Base-by-base conservation (phyloP, 1,140 invertebrate species). In the Drosophila seguyi region DNA sequence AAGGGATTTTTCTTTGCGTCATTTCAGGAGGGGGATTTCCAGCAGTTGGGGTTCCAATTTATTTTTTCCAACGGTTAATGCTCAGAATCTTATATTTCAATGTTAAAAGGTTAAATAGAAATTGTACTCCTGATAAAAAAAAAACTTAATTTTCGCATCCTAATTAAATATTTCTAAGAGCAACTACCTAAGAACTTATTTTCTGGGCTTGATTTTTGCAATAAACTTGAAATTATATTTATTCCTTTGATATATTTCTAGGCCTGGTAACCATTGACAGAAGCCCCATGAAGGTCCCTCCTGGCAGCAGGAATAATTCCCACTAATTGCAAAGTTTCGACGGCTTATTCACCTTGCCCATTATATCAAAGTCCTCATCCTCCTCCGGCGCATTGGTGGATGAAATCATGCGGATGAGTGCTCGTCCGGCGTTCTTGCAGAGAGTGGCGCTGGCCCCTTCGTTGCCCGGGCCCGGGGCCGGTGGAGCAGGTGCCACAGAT, bases 351-450 rank as follows among this genome's bases (percentile, higher is more conserved):
- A 92, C 91, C 90, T 92, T 92, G 71, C 90, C 91, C 90, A 92
- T 83, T 38, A 92, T 80, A 72, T 92, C 91, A 59, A 86, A 92
- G 39, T 88, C 87, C 73, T 91, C 87, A 4, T 88, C 90, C 29
- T 85, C 91, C n/a, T 82, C 81, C 27, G 74, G 79, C 10, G 45
- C 61, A 10, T 75, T 75, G 16, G 66, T 78, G 6, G 85, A 75
- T 42, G 90, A 91, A 50, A 92, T 87, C 90, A 92, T 92, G 59
- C 90, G 90, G 52, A 92, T 92, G 22, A 92, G 63, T 18, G 90
- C 90, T 27, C 90, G 86, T 63, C 90, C 90, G 27, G 90, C 86
- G 8, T 68, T 63, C 77, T 87, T 92, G 58, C 82, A 88, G 7
- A 82, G 81, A 36, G 82, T 80, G 14, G 69, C 78, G 18, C 90